Base-by-base conservation (phyloP, 2,113 vertebrate species). In the Stegastes partitus region DNA sequence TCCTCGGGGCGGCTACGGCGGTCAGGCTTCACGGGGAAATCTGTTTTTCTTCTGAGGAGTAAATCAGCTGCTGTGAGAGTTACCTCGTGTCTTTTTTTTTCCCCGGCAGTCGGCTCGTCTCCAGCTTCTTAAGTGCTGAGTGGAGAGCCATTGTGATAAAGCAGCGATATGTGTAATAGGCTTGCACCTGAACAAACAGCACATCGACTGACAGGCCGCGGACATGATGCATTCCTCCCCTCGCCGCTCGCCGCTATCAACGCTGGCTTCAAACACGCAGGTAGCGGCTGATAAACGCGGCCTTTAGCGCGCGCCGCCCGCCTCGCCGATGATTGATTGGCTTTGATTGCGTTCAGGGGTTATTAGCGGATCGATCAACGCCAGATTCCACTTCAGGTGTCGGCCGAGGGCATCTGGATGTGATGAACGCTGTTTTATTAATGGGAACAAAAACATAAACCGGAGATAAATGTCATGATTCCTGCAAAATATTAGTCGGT, bases 141-240 rank as follows among this genome's bases (percentile, higher is more conserved):
- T 12, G 59, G 64, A 77, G 70, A 62, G 71, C 79, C 31, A n/a
- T 81, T 84, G 84, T 85, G 82, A 86, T 72, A 21, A 70, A 66
- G 74, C 73, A 53, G 78, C n/a, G 81, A 78, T 82, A 87, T 66
- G 81, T 84, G 89, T 76, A 84, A 89, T 75, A 25, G 78, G 45
- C 81, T 70, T 19, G 50, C 26, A 45, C 70, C 82, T 83, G 83
- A 86, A 88, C 87, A 88, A 76, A 90, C 86, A 85, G 42, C 49
- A 67, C 77, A 77, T 26, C 37, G 28, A 68, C 63, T 61, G 67
- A 78, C 76, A 69, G 69, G 56, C 67, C 19, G 70, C 14, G 57
- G 67, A 55, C 79, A 49, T 19, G 19, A 59, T 50, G 19, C 58
- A 26, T 31, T 25, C 51, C 57, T 67, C 69, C 61, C 56, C 54